phyloP scores from a whole-genome alignment of 2,113 vertebrate genomes.

The Perognathus longimembris region DNA sequence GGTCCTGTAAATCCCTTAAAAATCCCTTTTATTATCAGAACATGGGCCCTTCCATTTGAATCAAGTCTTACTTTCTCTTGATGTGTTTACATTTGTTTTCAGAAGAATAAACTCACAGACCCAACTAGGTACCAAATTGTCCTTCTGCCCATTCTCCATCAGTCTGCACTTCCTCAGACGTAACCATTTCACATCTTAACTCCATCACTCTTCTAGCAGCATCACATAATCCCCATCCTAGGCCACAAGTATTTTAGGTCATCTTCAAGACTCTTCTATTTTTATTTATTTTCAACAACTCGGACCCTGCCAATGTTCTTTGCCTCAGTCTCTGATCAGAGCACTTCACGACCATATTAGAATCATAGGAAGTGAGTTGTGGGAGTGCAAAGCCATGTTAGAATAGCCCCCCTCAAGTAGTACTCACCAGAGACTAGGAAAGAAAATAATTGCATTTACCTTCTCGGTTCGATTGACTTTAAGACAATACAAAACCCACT shows the following conservation, averaged over 20 bases:
- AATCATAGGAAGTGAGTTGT: background rate
- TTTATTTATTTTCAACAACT: background rate
- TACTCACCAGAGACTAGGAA: constrained; percentile 2
- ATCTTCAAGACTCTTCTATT: background rate
- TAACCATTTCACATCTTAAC: background rate
- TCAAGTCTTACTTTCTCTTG: background rate
- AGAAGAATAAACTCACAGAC: background rate
- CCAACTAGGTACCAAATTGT: background rate
- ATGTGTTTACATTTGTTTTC: background rate
- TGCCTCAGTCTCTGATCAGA: background rate
- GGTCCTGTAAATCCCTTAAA: background rate
- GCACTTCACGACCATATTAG: background rate
- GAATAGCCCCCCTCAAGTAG: background rate
- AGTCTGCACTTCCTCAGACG: background rate
- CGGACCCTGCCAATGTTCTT: background rate
- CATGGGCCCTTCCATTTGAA: background rate
- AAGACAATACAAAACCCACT: background rate
- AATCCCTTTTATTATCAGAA: background rate
- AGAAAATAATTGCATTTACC: background rate
- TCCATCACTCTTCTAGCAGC: too few relatives aligned
- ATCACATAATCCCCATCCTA: background rate
- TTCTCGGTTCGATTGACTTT: background rate
- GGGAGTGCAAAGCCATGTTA: background rate
- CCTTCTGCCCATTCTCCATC: background rate
- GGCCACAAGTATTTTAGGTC: background rate